Base-by-base conservation (phyloP, 2,113 vertebrate genomes). In the Steatornis caripensis region DNA sequence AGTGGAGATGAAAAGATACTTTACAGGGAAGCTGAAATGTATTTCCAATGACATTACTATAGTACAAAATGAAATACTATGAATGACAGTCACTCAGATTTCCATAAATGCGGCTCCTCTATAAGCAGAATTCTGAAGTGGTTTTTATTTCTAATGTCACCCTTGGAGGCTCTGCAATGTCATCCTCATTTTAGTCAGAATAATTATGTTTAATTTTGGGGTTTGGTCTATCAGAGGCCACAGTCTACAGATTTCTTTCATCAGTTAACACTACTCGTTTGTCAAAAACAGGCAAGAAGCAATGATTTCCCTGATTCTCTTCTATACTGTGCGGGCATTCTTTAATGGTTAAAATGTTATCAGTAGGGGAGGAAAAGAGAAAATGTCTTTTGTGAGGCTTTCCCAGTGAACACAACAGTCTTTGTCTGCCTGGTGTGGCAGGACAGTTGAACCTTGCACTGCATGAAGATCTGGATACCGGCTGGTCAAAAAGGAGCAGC, bases 1-100 rank as follows among this genome's bases (percentile, higher is more conserved):
- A 95, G 68, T 83, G 61, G 76, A 97, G 95, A 95, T 94, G 69
- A 94, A 95, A 96, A 95, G 92, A 82, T 89, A 78, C 85, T 97
- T 94, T 94, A 85, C 37, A 64, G 46, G n/a, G 68, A 84, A 87
- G 84, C 91, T 61, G 84, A 89, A 97, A 86, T 84, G 71, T 88
- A 94, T 97, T 97, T 93, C 85, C 93, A 96, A 81, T 92, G 93
- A 95, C 94, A 96, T 95, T 93, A 81, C 60, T 90, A 16, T 61
- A 77, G 70, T 55, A 83, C 86, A 91, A 93, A 94, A 95, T 68
- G 79, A 51, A 94, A 93, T 84, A 46, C 74, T 84, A 30, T 90
- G 79, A 94, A 90, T 95, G 96, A 89, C 91, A 96, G 85, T 89
- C 89, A 74, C 57, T 93, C 65, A 76, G 70, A 82, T 95, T 96